phyloP scores from a whole-genome alignment of 2,888 invertebrate genomes.

The Lymantria dispar region DNA sequence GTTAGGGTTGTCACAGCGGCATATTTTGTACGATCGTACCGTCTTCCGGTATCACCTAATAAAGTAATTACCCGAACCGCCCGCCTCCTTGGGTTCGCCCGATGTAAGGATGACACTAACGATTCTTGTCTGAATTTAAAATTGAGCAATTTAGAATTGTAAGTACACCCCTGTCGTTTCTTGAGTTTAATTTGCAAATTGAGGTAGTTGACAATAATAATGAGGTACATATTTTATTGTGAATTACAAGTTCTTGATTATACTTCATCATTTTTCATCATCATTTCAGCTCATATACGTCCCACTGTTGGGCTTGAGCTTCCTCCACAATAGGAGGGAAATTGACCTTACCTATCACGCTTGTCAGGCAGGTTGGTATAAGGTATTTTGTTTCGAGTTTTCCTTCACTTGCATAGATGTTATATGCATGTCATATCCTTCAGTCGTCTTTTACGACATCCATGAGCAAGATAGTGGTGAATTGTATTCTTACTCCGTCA shows the following conservation, averaged over 20 bases:
- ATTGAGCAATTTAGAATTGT: constrained; percentile 32
- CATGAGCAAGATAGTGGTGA: too few species aligned
- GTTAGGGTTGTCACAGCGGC: constrained; percentile 38
- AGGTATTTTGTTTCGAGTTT: too few species aligned
- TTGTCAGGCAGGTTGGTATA: too few species aligned
- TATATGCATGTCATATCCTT: too few species aligned
- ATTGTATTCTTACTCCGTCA: too few species aligned
- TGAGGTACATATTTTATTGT: neutral
- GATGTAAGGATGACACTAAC: constrained; percentile 32
- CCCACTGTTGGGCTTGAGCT: too few species aligned
- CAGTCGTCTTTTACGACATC: too few species aligned
- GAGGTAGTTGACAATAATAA: constrained; percentile 5
- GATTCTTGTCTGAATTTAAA: constrained; percentile 36
- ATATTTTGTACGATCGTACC: constrained; percentile 40
- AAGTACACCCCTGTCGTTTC: constrained; percentile 20
- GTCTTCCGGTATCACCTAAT: constrained; percentile 60
- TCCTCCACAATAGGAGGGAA: too few species aligned
- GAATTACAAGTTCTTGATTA: neutral
- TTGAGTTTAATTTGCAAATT: constrained; percentile 16
- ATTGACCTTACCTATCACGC: too few species aligned
- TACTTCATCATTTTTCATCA: too few species aligned
- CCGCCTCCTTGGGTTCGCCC: constrained; percentile 19
- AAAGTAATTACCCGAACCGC: constrained; percentile 59
- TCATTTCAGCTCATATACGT: too few species aligned
- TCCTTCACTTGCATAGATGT: too few species aligned